A percentile compares a stretch with the other conserved stretches of the same genome.
phyloP scores from a whole-genome alignment of 2,888 invertebrate genomes.

The Drosophila mercatorum region DNA sequence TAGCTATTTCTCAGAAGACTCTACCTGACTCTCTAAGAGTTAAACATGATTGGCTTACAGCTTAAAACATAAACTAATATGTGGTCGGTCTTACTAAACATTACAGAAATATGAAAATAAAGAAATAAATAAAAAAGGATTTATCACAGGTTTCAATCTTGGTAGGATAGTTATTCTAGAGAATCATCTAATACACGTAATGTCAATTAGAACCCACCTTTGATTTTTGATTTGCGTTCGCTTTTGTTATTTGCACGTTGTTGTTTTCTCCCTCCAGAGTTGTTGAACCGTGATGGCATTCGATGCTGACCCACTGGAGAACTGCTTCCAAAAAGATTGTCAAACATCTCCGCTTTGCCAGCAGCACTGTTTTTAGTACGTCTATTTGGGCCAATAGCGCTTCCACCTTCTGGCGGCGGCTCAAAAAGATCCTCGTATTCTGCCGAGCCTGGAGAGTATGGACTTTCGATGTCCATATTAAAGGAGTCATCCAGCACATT shows the following conservation, averaged over 20 bases:
- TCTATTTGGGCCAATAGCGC: constrained; percentile 45
- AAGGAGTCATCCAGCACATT: constrained; percentile 86
- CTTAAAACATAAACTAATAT: too few species aligned
- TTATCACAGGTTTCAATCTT: neutral
- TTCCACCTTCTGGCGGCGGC: constrained; percentile 86
- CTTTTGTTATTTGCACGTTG: constrained; percentile 53
- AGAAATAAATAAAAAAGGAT: neutral
- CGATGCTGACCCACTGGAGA: constrained; percentile 84
- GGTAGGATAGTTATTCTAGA: neutral
- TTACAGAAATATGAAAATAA: neutral
- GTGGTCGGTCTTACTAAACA: neutral
- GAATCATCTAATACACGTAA: constrained; percentile 1
- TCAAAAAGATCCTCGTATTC: constrained; percentile 95
- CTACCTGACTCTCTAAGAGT: too few species aligned
- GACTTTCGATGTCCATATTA: constrained; percentile 90
- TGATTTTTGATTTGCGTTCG: constrained; percentile 78
- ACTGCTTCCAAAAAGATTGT: constrained; percentile 87
- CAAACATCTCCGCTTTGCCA: constrained; percentile 86
- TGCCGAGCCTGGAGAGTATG: constrained; percentile 95
- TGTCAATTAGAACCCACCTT: constrained; percentile 81
- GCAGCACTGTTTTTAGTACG: constrained; percentile 53
- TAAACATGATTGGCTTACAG: too few species aligned
- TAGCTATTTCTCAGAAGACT: too few species aligned
- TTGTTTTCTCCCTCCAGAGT: constrained; percentile 49
- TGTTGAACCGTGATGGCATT: constrained; percentile 68